Base-by-base conservation (phyloP, 2,888 invertebrate genomes). In the Muscina levida region DNA sequence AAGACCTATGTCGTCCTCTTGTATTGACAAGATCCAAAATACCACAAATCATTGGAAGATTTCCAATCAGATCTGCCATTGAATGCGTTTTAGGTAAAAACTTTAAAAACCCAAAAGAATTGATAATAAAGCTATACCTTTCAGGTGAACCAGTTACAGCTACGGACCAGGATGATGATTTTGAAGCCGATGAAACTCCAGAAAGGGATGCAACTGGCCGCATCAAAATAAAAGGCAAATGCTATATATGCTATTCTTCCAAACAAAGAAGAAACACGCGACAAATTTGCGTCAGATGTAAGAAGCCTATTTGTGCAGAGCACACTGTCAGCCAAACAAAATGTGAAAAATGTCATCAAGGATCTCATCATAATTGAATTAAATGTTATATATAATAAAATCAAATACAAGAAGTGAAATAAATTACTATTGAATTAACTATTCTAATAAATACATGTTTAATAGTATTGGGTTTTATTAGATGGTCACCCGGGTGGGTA, bases 171-270 rank as follows among this genome's bases (percentile, higher is more conserved):
- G 44, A 44, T 44, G 13, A 44, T 11, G 44, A 44, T 44, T 44
- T 44, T 44, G 44, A 44, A 44, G 6, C 44, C 6, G 44, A 44
- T 44, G 6, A 5, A 59, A 72, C 51, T 62, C 48, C 11, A 59
- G 15, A 17, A 24, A 48, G 19, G 48, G 59, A 62, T 44, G 48
- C 8, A 42, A 26, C 31, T 72, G 62, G 72, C 53, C 56, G 65
- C n/a, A 39, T 53, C 22, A 42, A 73, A 8, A 4, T 57, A 8
- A 31, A 31, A 8, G 31, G 31, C 8, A 31, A 31, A 31, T 31
- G 8, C 31, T 31, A 31, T 31, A 31, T 31, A 8, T 31, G 31
- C 31, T 31, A 31, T n/a, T 31, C 3, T 31, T 3, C 4, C 3
- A 5, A 44, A 3, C 22, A 19, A 70, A 56, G 39, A 44, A 53